A percentile compares a stretch with the other conserved stretches of the same genome.
phyloP scores from a whole-genome alignment of 2,113 vertebrate species.

The Xyrauchen texanus region DNA sequence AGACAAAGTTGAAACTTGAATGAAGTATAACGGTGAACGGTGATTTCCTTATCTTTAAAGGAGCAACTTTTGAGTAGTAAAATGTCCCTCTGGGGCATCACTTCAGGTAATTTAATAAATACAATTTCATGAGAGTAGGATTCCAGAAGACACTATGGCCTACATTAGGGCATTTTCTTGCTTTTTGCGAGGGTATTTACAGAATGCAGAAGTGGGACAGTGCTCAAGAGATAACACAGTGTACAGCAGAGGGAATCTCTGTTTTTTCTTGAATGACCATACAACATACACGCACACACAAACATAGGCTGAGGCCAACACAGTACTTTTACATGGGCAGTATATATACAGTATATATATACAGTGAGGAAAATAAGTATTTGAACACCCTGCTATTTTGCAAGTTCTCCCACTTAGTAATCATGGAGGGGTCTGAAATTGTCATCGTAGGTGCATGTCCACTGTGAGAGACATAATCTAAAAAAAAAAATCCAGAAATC shows the following conservation, averaged over 20 bases:
- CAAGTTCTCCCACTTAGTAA: too few species aligned
- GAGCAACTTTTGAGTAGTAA: too few species aligned
- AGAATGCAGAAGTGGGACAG: constrained; percentile 42
- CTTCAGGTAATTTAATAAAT: neutral
- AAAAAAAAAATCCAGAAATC: too few species aligned
- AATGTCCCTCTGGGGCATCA: neutral
- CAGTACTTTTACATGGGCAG: neutral
- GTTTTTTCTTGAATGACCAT: constrained; percentile 7
- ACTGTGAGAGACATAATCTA: too few species aligned
- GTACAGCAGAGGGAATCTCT: constrained; percentile 9
- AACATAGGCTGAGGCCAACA: constrained; percentile 31
- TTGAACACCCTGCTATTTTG: too few species aligned
- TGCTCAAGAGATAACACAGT: constrained; percentile 38
- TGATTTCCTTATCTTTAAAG: too few species aligned
- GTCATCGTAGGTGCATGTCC: too few species aligned
- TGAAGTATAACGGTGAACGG: too few species aligned
- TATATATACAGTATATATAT: too few species aligned
- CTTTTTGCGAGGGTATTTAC: constrained; percentile 33
- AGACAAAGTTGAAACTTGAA: too few species aligned
- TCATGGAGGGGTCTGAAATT: too few species aligned
- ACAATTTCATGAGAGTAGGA: neutral
- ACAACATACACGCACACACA: neutral
- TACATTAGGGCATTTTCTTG: constrained; percentile 38
- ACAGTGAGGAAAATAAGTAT: too few species aligned
- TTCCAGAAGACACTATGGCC: constrained; percentile 33